These are phyloP conservation scores for Cotesia chilonis DNA, from an alignment of 1,140 invertebrate species.

Conservation along the genomic window DNA sequence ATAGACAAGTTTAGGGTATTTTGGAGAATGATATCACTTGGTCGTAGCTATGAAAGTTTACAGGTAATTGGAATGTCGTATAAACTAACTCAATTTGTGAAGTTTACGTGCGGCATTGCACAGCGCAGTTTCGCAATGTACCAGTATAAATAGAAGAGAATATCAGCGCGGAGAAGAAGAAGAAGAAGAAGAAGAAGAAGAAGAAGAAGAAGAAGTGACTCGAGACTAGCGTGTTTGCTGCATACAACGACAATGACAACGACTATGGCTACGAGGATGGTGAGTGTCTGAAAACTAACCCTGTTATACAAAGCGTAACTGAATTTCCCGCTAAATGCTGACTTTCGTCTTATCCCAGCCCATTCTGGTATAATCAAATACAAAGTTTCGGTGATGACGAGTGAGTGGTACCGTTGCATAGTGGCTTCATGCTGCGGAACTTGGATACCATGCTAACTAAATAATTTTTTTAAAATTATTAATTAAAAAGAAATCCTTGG, in stretches of 20 bases:
- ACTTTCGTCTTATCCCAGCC: constrained; percentile 46
- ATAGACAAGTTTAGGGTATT: not conserved
- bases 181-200: not conserved
- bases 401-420: not conserved
- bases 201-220: not conserved
- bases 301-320: constrained; percentile 49
- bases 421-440: not conserved
- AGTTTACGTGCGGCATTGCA: constrained; percentile 35
- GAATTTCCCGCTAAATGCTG: constrained; percentile 47
- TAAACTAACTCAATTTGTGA: constrained; percentile 48
- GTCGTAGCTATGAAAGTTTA: constrained; percentile 42
- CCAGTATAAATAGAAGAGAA: not conserved
- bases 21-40: not conserved
- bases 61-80: constrained; percentile 47
- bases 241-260: constrained; percentile 4
- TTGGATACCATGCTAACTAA: no score
- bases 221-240: not conserved
- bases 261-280: constrained; percentile 11
- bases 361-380: constrained; percentile 24
- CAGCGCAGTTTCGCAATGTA: no score
- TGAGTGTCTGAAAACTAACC: constrained; percentile 45
- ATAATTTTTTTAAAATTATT: no score
- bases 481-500: no score
- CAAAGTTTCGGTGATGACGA: constrained; percentile 20
- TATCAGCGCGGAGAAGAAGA: not conserved